Base-by-base conservation (phyloP, 1,140 invertebrate genomes). In the Ooceraea biroi region DNA sequence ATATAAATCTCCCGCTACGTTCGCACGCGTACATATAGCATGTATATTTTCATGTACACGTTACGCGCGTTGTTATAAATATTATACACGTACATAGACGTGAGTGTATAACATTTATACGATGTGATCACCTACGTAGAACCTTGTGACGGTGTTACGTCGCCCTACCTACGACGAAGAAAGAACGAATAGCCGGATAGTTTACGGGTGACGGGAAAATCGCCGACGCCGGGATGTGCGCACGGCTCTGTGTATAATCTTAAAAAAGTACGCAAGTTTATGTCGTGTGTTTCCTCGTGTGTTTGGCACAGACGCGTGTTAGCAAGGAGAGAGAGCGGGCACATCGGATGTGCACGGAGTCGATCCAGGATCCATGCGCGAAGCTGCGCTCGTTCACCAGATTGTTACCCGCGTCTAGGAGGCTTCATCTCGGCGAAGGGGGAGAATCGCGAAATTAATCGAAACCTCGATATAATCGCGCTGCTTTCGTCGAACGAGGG, bases 271-370 rank as follows among this genome's bases (percentile, higher is more conserved):
- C 80, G 46, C 52, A 55, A 72, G 66, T 36, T 36, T 36, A 36
- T 36, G 7, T 71, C 11, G 25, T 71, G 72, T 52, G 66, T 57
- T 55, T 63, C 11, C 14, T 25, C 17, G 8, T 22, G 46, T 17
- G 78, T 88, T 88, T 88, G 86, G 87, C 87, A 88, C 86, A 85
- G 52, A 77, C 76, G 83, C 85, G n/a, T 71, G 60, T 71, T n/a
- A n/a, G n/a, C n/a, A n/a, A n/a, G n/a, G 61, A 73, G 55, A 17
- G 27, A 19, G 8, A n/a, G 8, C 8, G 25, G n/a, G 27, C 55
- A 57, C 17, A n/a, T 17, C 63, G 74, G 73, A 50, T 44, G 36
- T 44, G 41, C 61, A 25, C 30, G 60, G 41, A 46, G 61, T 65
- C n/a, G 41, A 65, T 19, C 12, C 27, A 44, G 48, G n/a, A 55